Evolutionary conservation across 2,113 vertebrate genomes (phyloP).

Genomic region (Colaptes auratus): DNA sequence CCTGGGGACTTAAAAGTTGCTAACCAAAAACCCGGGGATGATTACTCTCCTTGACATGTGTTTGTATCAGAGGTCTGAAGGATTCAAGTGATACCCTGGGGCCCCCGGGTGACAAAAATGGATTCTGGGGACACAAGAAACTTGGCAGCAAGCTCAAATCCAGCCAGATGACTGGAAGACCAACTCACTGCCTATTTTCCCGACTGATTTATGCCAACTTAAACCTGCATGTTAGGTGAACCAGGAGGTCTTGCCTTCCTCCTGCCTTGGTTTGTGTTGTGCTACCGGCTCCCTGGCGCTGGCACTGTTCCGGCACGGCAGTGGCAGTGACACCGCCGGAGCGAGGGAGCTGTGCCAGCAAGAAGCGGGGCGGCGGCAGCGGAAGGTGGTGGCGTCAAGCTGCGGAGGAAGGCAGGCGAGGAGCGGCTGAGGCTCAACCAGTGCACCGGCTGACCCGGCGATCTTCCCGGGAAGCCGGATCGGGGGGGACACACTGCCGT

Average conservation of each 20-base stretch:
- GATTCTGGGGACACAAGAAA: too few species aligned
- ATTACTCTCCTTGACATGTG: fast-evolving
- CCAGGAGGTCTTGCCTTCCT: background rate
- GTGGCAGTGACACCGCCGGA: fast-evolving
- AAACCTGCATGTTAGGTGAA: fast-evolving
- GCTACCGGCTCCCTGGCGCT: background rate
- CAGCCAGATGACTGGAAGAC: background rate
- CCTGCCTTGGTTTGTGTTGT: fast-evolving
- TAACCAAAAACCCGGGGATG: too few species aligned
- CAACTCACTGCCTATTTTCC: fast-evolving
- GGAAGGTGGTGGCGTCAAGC: background rate
- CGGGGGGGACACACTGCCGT: too few species aligned
- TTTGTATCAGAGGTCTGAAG: too few species aligned
- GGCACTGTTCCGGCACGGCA: too few species aligned
- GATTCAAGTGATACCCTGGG: fast-evolving
- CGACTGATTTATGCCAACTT: fast-evolving
- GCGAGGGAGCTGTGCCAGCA: background rate
- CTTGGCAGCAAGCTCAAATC: fast-evolving
- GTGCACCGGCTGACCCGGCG: background rate
- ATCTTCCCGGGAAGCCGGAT: background rate
- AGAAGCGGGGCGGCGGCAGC: fast-evolving
- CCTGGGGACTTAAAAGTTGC: background rate
- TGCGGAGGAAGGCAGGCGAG: background rate
- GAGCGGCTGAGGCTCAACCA: fast-evolving
- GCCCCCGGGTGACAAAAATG: fast-evolving